Evolutionary conservation across 2,797 vertebrate genomes (phyloP).

Genomic region (Enteromius trimaculatus): DNA sequence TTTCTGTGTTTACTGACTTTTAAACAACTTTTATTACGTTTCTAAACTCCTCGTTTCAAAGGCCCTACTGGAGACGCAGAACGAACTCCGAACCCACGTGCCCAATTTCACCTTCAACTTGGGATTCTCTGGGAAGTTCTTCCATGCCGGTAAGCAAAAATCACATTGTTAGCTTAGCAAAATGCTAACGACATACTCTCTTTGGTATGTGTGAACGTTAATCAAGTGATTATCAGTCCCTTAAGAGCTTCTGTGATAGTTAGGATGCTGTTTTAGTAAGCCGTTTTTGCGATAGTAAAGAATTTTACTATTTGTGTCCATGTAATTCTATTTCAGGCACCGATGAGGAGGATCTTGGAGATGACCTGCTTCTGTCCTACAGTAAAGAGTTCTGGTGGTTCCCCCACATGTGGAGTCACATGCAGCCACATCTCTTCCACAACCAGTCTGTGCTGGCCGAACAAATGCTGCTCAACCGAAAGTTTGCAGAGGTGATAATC

Average conservation of each 20-base stretch:
- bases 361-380: constrained; percentile 92
- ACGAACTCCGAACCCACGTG: constrained; percentile 90
- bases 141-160: constrained; percentile 89
- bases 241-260: neutral
- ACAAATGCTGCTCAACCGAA: constrained; percentile 98
- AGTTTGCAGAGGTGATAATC: constrained; percentile 90
- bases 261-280: neutral
- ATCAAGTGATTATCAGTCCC: neutral
- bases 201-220: neutral
- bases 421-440: constrained; percentile 98
- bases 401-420: constrained; percentile 98
- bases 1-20: constrained; percentile 51
- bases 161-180: neutral
- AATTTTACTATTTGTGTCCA: neutral
- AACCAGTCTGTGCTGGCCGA: constrained; percentile 97
- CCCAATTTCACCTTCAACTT: constrained; percentile 99
- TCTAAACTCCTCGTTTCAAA: constrained; percentile 63
- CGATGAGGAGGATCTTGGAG: constrained; percentile 94
- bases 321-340: constrained; percentile 80
- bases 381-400: constrained; percentile 99
- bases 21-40: constrained; percentile 9
- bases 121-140: constrained; percentile 99
- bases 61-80: constrained; percentile 94
- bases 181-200: neutral
- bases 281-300: neutral